A percentile compares a stretch with the other conserved stretches of the same genome.
These are phyloP conservation scores for Pseudococcus longispinus DNA, from an alignment of 2,888 invertebrate species.

Conservation along the genomic window DNA sequence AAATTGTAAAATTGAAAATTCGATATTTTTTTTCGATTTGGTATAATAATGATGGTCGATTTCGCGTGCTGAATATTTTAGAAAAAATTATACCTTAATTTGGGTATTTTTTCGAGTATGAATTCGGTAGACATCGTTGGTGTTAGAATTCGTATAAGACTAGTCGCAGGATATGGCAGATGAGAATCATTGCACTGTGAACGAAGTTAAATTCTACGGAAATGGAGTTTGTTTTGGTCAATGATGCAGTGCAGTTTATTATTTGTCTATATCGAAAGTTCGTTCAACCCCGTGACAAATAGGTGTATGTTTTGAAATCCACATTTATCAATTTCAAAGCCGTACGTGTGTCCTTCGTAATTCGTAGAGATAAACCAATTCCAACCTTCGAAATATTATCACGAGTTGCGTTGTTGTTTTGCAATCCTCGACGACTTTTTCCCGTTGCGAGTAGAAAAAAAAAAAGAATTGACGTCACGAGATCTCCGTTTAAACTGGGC, in stretches of 20 bases:
- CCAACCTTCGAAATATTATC: not conserved
- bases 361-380: not conserved
- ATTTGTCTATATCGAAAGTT: not conserved
- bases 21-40: not conserved
- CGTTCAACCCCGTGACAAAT: not conserved
- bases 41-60: not conserved
- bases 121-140: not conserved
- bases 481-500: not conserved
- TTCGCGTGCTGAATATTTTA: not conserved
- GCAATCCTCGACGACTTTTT: not conserved
- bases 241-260: not conserved
- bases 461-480: not conserved
- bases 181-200: not conserved
- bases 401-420: not conserved
- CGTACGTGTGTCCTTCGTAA: not conserved
- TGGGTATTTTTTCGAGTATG: not conserved
- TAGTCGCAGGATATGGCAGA: not conserved
- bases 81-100: not conserved
- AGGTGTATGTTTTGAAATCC: not conserved
- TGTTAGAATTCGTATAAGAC: not conserved
- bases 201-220: not conserved
- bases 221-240: not conserved
- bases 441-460: not conserved
- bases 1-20: not conserved
- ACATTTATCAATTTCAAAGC: not conserved